A percentile compares a stretch with the other conserved stretches of the same genome.
Evolutionary conservation across 2,797 vertebrate genomes (phyloP).

Genomic region (Sarcoramphus papa): DNA sequence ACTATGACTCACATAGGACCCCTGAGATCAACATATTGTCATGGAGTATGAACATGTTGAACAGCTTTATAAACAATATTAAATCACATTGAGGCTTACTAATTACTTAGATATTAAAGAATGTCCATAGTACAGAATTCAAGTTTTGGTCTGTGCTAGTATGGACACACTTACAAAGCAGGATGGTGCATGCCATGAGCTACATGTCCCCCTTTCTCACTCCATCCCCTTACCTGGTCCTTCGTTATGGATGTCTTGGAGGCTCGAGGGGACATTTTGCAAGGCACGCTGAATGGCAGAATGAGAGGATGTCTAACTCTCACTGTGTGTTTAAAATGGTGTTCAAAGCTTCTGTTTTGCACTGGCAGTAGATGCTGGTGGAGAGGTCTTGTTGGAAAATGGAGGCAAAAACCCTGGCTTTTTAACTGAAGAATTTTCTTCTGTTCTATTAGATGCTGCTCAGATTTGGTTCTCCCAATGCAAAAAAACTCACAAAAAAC

Average conservation of each 20-base stretch:
- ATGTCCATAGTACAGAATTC: not conserved
- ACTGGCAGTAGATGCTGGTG: not conserved
- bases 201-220: not conserved
- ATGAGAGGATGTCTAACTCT: not conserved
- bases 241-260: not conserved
- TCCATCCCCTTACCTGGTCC: not conserved
- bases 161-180: not conserved
- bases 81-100: not conserved
- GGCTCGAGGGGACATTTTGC: not conserved
- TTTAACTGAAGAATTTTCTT: not conserved
- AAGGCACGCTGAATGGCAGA: not conserved
- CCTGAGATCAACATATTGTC: not conserved
- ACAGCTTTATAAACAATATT: not conserved
- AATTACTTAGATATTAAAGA: not conserved
- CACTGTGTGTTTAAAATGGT: not conserved
- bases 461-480: not conserved
- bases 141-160: not conserved
- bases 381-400: not conserved
- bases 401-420: not conserved
- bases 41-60: not conserved
- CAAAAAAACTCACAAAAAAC: not conserved
- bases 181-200: not conserved
- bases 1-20: fast-evolving
- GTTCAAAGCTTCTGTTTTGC: not conserved
- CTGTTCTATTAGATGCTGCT: not conserved